Conservation (phyloP, 2,797 vertebrate species). For the Anniella stebbinsi region DNA sequence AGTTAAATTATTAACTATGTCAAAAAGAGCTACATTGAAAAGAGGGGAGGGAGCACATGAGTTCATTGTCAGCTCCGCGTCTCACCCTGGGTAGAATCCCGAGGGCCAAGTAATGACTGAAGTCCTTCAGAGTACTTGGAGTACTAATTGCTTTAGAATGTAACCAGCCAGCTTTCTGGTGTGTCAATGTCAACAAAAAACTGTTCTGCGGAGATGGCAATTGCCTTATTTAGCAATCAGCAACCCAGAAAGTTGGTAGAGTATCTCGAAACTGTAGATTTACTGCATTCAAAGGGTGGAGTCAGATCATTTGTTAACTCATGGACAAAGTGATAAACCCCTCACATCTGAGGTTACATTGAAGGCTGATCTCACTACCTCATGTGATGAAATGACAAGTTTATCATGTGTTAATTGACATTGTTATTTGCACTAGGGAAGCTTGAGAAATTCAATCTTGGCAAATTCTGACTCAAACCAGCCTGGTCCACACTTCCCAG, state of each 20-base stretch:
- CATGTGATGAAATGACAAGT: background rate
- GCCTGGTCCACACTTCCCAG: background rate
- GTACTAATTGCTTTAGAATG: constrained; percentile 1
- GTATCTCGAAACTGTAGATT: background rate
- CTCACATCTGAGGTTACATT: background rate
- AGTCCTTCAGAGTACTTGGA: background rate
- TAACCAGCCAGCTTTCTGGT: background rate
- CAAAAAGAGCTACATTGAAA: background rate
- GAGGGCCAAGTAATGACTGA: background rate
- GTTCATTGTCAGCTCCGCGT: background rate
- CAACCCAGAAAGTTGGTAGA: background rate
- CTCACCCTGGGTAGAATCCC: background rate
- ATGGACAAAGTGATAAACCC: background rate
- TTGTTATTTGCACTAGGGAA: background rate
- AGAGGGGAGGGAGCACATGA: background rate
- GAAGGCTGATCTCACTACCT: background rate
- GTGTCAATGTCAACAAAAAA: background rate
- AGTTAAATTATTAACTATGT: background rate
- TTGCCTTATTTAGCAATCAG: background rate
- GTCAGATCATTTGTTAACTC: too few species aligned
- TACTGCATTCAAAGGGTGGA: background rate
- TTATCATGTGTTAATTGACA: background rate
- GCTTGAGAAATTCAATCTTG: background rate
- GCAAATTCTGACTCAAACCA: background rate
- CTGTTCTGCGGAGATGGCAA: background rate